Base-by-base conservation (phyloP, 2,888 invertebrate genomes). In the Darwinula stevensoni region DNA sequence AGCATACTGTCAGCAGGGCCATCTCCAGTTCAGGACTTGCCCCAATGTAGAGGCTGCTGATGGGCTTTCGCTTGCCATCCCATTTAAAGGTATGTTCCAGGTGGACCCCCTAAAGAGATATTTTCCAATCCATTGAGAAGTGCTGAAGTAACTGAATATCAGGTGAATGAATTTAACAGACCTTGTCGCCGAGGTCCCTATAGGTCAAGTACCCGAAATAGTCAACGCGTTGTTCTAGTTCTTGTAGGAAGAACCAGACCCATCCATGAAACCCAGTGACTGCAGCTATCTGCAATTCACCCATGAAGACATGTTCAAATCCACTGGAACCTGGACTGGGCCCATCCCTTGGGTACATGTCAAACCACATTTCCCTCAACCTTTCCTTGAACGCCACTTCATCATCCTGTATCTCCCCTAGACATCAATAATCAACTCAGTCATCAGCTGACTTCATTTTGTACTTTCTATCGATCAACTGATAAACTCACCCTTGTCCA, bases 21-120 rank as follows among this genome's bases (percentile, higher is more conserved):
- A 88, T 61, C 51, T 88, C 86, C 39, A 84, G 56, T 52, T 86
- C 86, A 0, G 86, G 86, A 32, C 78, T 78, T 2, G 74, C 74
- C 15, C 78, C 78, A 36, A 78, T 57, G 43, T 78, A 74, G 56
- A 76, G 59, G 1, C 63, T 60, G 32, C 67, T 67, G 1, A 72
- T 70, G 1, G 76, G n/a, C n/a, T n/a, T n/a, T n/a, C n/a, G n/a
- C n/a, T n/a, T n/a, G n/a, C n/a, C n/a, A n/a, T n/a, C n/a, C n/a
- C n/a, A n/a, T n/a, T n/a, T n/a, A n/a, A n/a, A n/a, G n/a, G n/a
- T n/a, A n/a, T n/a, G n/a, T n/a, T n/a, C n/a, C n/a, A n/a, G n/a
- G n/a, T n/a, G n/a, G n/a, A n/a, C n/a, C n/a, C n/a, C n/a, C n/a
- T n/a, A n/a, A n/a, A n/a, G n/a, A n/a, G n/a, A n/a, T n/a, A n/a